phyloP scores from a whole-genome alignment of 2,113 vertebrate species.

The Rana temporaria region DNA sequence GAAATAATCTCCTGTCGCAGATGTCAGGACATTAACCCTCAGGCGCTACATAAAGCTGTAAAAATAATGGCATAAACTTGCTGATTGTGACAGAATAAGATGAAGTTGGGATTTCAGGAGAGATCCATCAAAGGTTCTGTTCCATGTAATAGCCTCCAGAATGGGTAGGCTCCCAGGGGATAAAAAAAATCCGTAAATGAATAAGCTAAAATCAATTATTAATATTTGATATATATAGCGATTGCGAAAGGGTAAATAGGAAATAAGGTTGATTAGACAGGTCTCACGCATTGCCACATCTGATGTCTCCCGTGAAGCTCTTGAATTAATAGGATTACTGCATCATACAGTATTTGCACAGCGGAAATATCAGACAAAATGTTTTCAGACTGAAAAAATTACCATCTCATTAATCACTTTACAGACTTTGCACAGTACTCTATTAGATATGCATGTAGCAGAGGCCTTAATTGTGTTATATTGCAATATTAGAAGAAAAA shows the following conservation, averaged over 20 bases:
- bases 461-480: not conserved
- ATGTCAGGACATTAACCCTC: slow-evolving; percentile 13
- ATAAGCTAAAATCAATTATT: too few species aligned
- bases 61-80: not conserved
- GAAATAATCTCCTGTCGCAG: not conserved
- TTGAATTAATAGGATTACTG: slow-evolving; percentile 10
- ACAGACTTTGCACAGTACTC: not conserved
- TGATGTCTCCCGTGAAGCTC: slow-evolving; percentile 8
- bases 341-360: slow-evolving; percentile 1
- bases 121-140: not conserved
- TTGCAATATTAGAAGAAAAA: too few species aligned
- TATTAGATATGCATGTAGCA: not conserved
- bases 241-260: too few species aligned
- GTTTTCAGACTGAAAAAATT: not conserved
- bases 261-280: not conserved
- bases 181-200: not conserved
- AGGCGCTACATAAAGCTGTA: slow-evolving; percentile 9
- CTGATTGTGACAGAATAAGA: slow-evolving; percentile 26
- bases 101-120: not conserved
- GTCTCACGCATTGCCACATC: not conserved
- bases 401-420: slow-evolving; percentile 7
- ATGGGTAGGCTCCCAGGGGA: not conserved
- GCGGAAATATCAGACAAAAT: not conserved
- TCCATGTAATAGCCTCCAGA: slow-evolving; percentile 13
- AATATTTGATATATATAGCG: too few species aligned